Percentiles rank a stretch among this genome's conserved stretches.
Evolutionary conservation across 2,113 vertebrate genomes (phyloP).

Genomic region (Hemibagrus wyckioides): DNA sequence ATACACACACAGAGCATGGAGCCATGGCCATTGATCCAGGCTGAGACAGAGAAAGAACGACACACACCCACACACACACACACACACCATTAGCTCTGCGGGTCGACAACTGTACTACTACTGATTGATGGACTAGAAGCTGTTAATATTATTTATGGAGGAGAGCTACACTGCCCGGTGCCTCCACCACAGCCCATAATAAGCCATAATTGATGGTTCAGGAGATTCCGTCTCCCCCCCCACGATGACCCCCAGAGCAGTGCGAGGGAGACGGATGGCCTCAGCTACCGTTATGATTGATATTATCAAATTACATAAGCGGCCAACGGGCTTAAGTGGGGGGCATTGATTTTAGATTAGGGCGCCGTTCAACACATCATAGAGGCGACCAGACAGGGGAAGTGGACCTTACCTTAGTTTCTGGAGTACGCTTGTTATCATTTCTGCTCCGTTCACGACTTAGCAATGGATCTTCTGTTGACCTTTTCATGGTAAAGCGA

Average conservation of each 20-base stretch:
- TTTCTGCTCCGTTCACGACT: slow-evolving; percentile 32
- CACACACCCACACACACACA: slow-evolving; percentile 38
- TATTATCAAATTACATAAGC: slow-evolving; percentile 93
- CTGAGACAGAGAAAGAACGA: slow-evolving; percentile 46
- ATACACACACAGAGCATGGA: slow-evolving; percentile 29
- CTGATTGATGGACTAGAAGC: slow-evolving; percentile 84
- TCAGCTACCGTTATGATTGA: slow-evolving; percentile 94
- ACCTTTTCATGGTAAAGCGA: slow-evolving; percentile 4
- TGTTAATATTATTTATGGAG: slow-evolving; percentile 95
- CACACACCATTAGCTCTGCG: slow-evolving; percentile 74
- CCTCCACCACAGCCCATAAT: slow-evolving; percentile 84
- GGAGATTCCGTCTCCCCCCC: slow-evolving; percentile 76
- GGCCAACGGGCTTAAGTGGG: slow-evolving; percentile 77
- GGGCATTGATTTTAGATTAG: slow-evolving; percentile 94
- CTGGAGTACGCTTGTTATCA: slow-evolving; percentile 27
- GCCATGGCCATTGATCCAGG: slow-evolving; percentile 43
- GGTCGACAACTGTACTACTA: slow-evolving; percentile 86
- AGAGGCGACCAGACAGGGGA: slow-evolving; percentile 57
- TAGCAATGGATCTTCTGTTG: neutral
- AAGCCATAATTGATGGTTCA: slow-evolving; percentile 95
- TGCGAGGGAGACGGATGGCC: slow-evolving; percentile 90
- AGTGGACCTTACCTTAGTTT: slow-evolving; percentile 58
- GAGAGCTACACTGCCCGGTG: slow-evolving; percentile 76
- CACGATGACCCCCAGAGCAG: slow-evolving; percentile 82
- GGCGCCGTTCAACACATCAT: slow-evolving; percentile 80